These are phyloP conservation scores for Dascillus cervinus DNA, from an alignment of 2,888 invertebrate genomes.

Conservation along the genomic window DNA sequence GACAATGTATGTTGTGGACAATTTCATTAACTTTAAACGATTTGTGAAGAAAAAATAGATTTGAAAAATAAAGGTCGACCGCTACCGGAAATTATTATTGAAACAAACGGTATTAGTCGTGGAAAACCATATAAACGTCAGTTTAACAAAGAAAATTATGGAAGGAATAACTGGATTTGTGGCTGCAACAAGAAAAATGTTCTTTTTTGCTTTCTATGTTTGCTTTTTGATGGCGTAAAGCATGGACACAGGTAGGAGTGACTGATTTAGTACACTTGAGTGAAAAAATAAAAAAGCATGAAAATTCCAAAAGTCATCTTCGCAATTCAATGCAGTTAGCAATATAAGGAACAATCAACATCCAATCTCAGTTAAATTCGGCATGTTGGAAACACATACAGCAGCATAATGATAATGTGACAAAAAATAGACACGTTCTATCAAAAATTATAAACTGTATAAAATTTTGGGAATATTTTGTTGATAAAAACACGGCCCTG, in stretches of 20 bases:
- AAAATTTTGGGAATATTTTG: too few species aligned
- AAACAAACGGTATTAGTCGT: background rate
- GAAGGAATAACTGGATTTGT: background rate
- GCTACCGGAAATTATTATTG: background rate
- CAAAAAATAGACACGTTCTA: constrained; percentile 21
- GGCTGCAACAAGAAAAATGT: background rate
- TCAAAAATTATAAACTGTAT: constrained; percentile 28
- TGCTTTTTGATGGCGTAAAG: background rate
- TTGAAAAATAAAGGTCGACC: background rate
- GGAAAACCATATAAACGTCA: background rate
- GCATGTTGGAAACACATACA: constrained; percentile 11
- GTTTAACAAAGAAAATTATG: background rate
- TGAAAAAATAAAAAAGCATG: background rate
- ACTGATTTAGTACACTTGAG: background rate
- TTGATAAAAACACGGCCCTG: too few species aligned
- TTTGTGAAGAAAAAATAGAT: background rate
- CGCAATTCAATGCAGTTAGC: constrained; percentile 1
- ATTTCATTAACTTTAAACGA: background rate
- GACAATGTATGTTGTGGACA: too few species aligned
- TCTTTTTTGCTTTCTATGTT: background rate
- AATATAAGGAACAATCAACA: constrained; percentile 13
- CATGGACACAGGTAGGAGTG: background rate
- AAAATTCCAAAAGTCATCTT: background rate
- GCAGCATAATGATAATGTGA: constrained; percentile 17
- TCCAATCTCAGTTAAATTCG: constrained; percentile 13